Evolutionary conservation across 2,113 vertebrate species (phyloP).

Genomic region (Athene noctua): DNA sequence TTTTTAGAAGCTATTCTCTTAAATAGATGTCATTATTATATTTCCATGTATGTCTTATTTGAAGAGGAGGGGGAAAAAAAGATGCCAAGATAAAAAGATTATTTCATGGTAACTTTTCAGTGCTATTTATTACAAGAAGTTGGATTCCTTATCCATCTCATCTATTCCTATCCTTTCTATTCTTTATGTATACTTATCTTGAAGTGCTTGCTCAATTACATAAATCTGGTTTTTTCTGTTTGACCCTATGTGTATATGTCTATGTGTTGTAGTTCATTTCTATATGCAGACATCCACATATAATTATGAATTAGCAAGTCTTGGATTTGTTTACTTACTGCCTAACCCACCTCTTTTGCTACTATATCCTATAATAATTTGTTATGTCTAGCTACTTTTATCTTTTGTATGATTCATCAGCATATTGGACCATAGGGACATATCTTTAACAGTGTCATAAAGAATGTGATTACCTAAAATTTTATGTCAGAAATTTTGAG

Average conservation of each 20-base stretch:
- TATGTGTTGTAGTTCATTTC: neutral
- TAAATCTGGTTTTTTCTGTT: neutral
- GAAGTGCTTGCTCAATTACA: neutral
- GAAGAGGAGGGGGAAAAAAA: neutral
- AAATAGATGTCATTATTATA: neutral
- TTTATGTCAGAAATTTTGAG: neutral
- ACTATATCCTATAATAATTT: accelerated
- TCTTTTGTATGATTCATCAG: neutral
- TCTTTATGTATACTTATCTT: neutral
- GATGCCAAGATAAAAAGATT: neutral
- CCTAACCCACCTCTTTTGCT: neutral
- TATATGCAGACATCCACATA: neutral
- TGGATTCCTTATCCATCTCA: neutral
- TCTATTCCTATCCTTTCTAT: neutral
- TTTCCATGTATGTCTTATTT: neutral
- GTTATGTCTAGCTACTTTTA: neutral
- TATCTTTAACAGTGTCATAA: neutral
- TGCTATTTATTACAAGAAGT: neutral
- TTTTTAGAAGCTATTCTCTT: neutral
- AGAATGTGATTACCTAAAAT: neutral
- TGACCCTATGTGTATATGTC: neutral
- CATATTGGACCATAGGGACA: neutral
- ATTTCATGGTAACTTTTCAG: neutral
- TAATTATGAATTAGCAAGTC: neutral
- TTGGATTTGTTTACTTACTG: neutral